Evolutionary conservation across 2,113 vertebrate genomes (phyloP).

Genomic region (Amblyornis subalaris): DNA sequence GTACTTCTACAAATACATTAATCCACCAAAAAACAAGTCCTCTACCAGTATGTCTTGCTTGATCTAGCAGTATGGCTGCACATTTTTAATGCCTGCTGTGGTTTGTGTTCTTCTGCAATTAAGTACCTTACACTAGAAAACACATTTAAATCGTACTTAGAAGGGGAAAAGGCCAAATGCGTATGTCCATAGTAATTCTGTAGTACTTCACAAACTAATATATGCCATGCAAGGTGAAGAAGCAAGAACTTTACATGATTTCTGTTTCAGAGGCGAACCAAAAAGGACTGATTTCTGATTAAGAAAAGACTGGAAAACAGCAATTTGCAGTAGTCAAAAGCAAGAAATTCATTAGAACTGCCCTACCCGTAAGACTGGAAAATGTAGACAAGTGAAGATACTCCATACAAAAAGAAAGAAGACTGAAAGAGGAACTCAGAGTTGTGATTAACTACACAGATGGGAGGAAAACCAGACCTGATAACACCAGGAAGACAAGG

Average conservation of each 20-base stretch:
- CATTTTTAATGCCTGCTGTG: neutral
- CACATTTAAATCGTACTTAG: neutral
- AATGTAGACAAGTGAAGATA: neutral
- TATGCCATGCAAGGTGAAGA: neutral
- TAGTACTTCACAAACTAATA: neutral
- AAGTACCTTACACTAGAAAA: neutral
- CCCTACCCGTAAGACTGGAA: neutral
- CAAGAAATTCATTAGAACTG: neutral
- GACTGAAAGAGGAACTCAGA: neutral
- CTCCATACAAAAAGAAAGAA: neutral
- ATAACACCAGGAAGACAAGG: neutral
- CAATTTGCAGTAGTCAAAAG: neutral
- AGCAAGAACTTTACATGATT: neutral
- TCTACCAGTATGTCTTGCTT: neutral
- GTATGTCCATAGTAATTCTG: neutral
- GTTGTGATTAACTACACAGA: neutral
- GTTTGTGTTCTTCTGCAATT: fast-evolving
- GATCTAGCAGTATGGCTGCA: neutral
- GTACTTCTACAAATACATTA: neutral
- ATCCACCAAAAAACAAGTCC: fast-evolving
- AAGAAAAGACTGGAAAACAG: neutral
- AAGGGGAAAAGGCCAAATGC: fast-evolving
- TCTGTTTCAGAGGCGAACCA: neutral
- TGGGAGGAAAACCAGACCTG: fast-evolving
- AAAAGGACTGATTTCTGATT: neutral